Conservation (phyloP, 2,113 vertebrate genomes). For the Eulemur macaco region DNA sequence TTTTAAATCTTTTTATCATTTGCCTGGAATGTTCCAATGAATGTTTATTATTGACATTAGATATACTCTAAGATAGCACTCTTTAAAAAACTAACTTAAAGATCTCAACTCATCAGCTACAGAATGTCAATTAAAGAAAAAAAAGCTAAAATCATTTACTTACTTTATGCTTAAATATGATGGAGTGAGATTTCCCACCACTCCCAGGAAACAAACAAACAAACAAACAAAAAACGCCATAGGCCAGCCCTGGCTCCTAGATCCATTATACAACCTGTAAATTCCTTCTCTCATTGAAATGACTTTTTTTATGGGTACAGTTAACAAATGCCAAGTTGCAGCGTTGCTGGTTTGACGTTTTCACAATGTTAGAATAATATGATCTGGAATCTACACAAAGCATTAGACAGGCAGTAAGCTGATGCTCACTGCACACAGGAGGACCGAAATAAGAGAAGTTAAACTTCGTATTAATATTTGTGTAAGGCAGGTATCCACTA, state of each 20-base stretch:
- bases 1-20: conserved; percentile 38
- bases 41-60: neutral
- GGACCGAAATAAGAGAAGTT: neutral
- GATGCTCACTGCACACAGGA: conserved; percentile 64
- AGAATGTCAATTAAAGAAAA: neutral
- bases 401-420: conserved; percentile 74
- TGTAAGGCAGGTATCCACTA: neutral
- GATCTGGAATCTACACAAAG: conserved; percentile 78
- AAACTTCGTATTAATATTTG: conserved; percentile 1
- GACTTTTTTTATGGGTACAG: conserved; percentile 60
- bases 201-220: neutral
- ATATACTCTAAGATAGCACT: neutral
- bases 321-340: conserved; percentile 70
- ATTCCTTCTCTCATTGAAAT: conserved; percentile 58
- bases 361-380: conserved; percentile 76
- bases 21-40: neutral
- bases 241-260: neutral
- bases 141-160: neutral
- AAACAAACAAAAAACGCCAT: neutral
- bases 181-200: neutral
- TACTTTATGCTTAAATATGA: conserved; percentile 23
- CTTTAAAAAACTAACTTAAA: conserved; percentile 33
- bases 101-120: neutral
- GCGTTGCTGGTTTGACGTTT: conserved; percentile 76
- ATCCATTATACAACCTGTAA: conserved; percentile 54